Conservation (phyloP, 30 jellyfish, hydroid and myxozoan genomes). For the Cassiopea andromeda region DNA sequence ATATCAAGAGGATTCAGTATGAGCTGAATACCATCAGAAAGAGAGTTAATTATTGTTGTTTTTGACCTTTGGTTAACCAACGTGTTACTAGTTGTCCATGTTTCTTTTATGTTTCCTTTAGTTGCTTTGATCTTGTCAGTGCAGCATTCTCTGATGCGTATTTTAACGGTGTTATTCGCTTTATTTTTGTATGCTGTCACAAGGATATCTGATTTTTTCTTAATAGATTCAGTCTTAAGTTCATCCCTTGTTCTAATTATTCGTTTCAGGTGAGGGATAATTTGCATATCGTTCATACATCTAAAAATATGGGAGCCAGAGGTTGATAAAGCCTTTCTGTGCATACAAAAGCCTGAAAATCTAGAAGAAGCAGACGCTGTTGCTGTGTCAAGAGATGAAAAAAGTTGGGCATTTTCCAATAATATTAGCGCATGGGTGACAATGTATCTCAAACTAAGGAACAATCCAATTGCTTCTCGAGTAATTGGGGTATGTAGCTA, state of each 20-base stretch:
- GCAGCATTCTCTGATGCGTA: background rate
- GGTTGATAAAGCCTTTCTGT: too few relatives aligned
- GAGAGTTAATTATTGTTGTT: slow-evolving; percentile 17
- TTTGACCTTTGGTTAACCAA: slow-evolving; percentile 2
- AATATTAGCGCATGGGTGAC: too few relatives aligned
- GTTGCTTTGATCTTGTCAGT: background rate
- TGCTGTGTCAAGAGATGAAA: too few relatives aligned
- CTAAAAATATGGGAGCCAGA: too few relatives aligned
- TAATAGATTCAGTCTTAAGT: background rate
- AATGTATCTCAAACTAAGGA: too few relatives aligned
- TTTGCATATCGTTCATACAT: background rate
- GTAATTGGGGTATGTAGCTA: too few relatives aligned
- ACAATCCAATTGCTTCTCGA: too few relatives aligned
- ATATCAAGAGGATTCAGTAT: slow-evolving; percentile 2
- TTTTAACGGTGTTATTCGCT: slow-evolving; percentile 6
- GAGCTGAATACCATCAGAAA: slow-evolving; percentile 10
- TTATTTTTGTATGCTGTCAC: background rate
- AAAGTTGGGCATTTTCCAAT: too few relatives aligned
- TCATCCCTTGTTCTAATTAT: background rate
- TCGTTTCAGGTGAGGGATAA: background rate
- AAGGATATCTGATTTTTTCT: background rate
- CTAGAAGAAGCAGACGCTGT: too few relatives aligned
- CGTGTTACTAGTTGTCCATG: background rate
- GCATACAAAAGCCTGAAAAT: too few relatives aligned
- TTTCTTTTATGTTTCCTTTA: slow-evolving; percentile 19